These are phyloP conservation scores for Neolamprologus longior DNA, from an alignment of 2,113 vertebrate species.

Conservation along the genomic window DNA sequence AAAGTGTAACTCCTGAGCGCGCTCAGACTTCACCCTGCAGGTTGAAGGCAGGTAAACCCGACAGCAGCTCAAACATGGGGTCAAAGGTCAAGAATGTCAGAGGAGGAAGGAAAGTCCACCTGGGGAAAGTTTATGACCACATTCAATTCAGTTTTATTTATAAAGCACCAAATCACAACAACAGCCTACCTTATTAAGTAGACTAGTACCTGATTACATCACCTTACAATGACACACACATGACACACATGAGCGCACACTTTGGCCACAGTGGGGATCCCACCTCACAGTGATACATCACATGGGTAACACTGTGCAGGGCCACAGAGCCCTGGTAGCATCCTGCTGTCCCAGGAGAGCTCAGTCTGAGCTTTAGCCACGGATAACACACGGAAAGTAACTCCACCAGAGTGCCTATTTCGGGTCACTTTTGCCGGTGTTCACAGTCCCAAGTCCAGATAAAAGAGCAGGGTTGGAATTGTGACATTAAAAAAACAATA, in stretches of 20 bases:
- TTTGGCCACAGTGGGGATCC: background rate
- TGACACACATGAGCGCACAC: background rate
- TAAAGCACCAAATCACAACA: background rate
- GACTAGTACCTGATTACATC: background rate
- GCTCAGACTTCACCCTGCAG: background rate
- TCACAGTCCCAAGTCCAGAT: background rate
- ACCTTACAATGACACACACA: background rate
- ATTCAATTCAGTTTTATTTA: background rate
- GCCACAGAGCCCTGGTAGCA: background rate
- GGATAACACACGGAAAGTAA: background rate
- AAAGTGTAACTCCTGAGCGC: background rate
- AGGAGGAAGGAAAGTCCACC: background rate
- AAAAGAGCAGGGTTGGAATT: background rate
- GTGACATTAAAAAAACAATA: background rate
- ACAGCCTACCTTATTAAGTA: background rate
- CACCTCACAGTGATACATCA: background rate
- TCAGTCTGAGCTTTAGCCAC: background rate
- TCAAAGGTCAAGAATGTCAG: background rate
- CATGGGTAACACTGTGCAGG: background rate
- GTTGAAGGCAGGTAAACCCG: background rate
- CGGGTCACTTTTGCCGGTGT: too few species aligned
- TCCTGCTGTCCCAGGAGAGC: background rate
- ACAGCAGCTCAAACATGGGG: background rate
- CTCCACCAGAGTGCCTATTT: fast-evolving
- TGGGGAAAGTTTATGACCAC: background rate